Evolutionary conservation across 2,888 invertebrate species (phyloP), one percentile per base, ranked within the genome.

Genomic region (Xylophagus ater): DNA sequence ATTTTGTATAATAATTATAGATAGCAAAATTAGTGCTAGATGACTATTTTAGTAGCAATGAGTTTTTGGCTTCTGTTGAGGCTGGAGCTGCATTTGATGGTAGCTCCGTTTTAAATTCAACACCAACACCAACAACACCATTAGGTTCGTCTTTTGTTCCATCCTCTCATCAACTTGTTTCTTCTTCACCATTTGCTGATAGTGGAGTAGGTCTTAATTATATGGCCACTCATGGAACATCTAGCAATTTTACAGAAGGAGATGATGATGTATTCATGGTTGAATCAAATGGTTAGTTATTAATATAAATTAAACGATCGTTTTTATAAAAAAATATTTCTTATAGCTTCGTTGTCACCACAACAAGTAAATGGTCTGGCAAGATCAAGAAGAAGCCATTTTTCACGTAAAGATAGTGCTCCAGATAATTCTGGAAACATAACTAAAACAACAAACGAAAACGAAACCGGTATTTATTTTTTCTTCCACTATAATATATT

Each of bases 1-100:
- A 12, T 26, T 5, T 23, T 20, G 8, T 21, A 10, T 23, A 20
- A 39, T 34, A 40, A 45, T 59, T 59, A 8, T 60, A 88, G 88
- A 81, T 81, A 54, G 87, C 88, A 41, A 89, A 89, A 67, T 68
- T 88, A 54, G 81, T 88, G 49, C 68, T 90, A 54, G 89, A 89
- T 60, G 87, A 88, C 65, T 85, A 85, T 65, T 89, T 89, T 33
- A 64, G 63, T 47, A 65, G 62, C 50, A 61, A 60, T 12, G 62
- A 65, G 42, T 65, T 65, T 51, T 52, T 65, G 47, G 63, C 63
- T 36, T 62, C 65, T 19, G 56, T 61, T 17, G 65, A 65, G 47
- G 65, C 61, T 26, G 62, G 62, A 28, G 60, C 58, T 24, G 58
- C 62, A 10, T 61, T 62, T 43, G 65, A 65, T 51, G 60, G 59